Evolutionary conservation across 2,888 invertebrate genomes (phyloP), one percentile per base, ranked within the genome.

Genomic region (Trypoxylon attenuatum): DNA sequence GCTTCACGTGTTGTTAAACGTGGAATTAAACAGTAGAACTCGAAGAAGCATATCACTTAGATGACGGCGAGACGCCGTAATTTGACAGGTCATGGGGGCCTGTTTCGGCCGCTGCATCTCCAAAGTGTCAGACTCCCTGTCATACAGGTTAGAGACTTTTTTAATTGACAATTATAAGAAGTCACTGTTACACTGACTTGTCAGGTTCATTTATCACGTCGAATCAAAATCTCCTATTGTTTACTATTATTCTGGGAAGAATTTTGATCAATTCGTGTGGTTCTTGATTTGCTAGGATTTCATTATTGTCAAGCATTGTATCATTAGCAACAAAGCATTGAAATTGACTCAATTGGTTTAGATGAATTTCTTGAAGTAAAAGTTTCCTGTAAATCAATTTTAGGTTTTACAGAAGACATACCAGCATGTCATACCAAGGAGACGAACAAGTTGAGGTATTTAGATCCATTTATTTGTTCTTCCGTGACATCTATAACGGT

Each of bases 71-170:
- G 67, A 62, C 68, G 78, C 76, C 77, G 77, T 72, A 59, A 64
- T 65, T 78, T 73, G 79, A 81, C 83, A 76, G 84, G 83, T 84
- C 82, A 89, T 89, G 89, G 89, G 89, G 83, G 88, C 87, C 84
- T 89, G 89, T 82, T 85, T 88, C 78, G 87, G 88, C 80, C 88
- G 84, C 77, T 89, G 89, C 79, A 84, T 89, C 77, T 84, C 87
- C 69, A 84, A 81, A 70, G 77, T 84, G 58, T 76, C 80, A 73
- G 78, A 83, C 70, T 77, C 76, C 51, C 74, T 82, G 52, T 76
- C 81, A 33, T 77, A 78, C 84, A 84, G 84, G 83, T 84, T 79
- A 78, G 77, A 72, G 39, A 15, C 46, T 18, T 46, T 23, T 18
- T 18, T 27, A 15, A 42, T 25, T 21, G 5, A n/a, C 6, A 6